Evolutionary conservation across 1,140 invertebrate genomes (phyloP).

Genomic region (Drosophila eugracilis): DNA sequence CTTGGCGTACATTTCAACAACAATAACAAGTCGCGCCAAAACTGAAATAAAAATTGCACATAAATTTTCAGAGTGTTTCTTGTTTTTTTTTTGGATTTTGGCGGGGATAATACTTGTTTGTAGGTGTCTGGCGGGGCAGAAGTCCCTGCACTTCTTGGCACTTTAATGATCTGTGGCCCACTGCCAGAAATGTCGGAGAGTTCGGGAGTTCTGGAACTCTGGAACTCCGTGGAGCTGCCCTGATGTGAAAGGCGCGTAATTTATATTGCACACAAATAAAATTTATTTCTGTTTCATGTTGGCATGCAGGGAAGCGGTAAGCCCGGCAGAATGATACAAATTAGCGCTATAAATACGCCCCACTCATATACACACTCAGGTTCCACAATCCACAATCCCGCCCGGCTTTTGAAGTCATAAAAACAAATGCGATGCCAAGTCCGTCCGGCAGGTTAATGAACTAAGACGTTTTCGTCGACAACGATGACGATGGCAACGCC

Average conservation of each 20-base stretch:
- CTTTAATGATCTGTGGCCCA: conserved; percentile 64
- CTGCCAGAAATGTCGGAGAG: conserved; percentile 24
- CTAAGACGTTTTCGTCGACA: conserved; percentile 23
- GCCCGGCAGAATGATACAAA: conserved; percentile 60
- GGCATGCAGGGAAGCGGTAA: conserved; percentile 52
- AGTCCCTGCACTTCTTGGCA: conserved; percentile 65
- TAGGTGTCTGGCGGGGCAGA: conserved; percentile 40
- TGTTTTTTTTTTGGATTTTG: not conserved
- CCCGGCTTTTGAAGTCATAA: conserved; percentile 54
- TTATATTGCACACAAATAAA: conserved; percentile 75
- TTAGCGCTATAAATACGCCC: conserved; percentile 75
- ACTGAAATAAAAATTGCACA: conserved; percentile 44
- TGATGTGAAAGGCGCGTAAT: conserved; percentile 58
- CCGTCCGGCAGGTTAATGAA: conserved; percentile 67
- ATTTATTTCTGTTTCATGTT: conserved; percentile 75
- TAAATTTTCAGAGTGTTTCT: conserved; percentile 36
- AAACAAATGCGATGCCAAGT: conserved; percentile 59
- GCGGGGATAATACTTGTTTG: not conserved
- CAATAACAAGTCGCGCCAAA: conserved; percentile 29
- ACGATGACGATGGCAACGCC: conserved; percentile 40
- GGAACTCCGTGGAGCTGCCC: conserved; percentile 10
- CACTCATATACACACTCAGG: conserved; percentile 17
- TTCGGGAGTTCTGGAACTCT: conserved; percentile 14
- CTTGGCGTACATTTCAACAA: conserved; percentile 51
- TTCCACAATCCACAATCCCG: conserved; percentile 30